Percentiles rank a stretch among this genome's conserved stretches.
Conservation (phyloP, 2,888 invertebrate species). For the Oscheius myriophilus region DNA sequence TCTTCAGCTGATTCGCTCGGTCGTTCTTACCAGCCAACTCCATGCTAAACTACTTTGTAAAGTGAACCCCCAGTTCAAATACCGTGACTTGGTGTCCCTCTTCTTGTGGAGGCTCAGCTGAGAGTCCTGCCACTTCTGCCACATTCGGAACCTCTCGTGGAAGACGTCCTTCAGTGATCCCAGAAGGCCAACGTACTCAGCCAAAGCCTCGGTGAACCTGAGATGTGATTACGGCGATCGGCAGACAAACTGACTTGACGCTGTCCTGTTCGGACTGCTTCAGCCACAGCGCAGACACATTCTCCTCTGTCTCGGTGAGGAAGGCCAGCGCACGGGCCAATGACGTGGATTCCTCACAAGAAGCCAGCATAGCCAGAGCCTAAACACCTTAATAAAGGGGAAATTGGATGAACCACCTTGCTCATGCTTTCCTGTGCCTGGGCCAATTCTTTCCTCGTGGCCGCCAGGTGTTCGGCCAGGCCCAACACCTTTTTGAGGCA, state of each 20-base stretch:
- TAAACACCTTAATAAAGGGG: slow-evolving; percentile 71
- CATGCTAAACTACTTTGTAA: slow-evolving; percentile 71
- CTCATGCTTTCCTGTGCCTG: slow-evolving; percentile 79
- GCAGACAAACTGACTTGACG: slow-evolving; percentile 73
- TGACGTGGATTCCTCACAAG: slow-evolving; percentile 90
- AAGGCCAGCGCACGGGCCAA: slow-evolving; percentile 88
- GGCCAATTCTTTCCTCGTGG: slow-evolving; percentile 85
- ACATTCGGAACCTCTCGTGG: slow-evolving; percentile 82
- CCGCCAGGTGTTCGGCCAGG: slow-evolving; percentile 87
- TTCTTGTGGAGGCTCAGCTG: slow-evolving; percentile 92
- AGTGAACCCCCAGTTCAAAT: neutral
- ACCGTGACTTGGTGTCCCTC: slow-evolving; percentile 89
- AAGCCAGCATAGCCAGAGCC: slow-evolving; percentile 87
- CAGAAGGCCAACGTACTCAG: slow-evolving; percentile 51
- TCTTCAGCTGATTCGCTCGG: slow-evolving; percentile 85
- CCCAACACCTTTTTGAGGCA: slow-evolving; percentile 80
- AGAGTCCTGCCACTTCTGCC: slow-evolving; percentile 97
- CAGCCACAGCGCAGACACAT: slow-evolving; percentile 83
- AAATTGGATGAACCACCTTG: slow-evolving; percentile 74
- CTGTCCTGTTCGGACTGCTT: slow-evolving; percentile 95
- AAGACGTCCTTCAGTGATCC: slow-evolving; percentile 73
- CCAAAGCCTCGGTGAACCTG: slow-evolving; percentile 46
- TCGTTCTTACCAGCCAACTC: slow-evolving; percentile 90
- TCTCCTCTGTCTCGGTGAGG: slow-evolving; percentile 80
- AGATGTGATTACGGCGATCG: slow-evolving; percentile 4